These are phyloP conservation scores for Porites cylindrica DNA, from an alignment of 92 coral and sea anemone genomes.

Conservation along the genomic window DNA sequence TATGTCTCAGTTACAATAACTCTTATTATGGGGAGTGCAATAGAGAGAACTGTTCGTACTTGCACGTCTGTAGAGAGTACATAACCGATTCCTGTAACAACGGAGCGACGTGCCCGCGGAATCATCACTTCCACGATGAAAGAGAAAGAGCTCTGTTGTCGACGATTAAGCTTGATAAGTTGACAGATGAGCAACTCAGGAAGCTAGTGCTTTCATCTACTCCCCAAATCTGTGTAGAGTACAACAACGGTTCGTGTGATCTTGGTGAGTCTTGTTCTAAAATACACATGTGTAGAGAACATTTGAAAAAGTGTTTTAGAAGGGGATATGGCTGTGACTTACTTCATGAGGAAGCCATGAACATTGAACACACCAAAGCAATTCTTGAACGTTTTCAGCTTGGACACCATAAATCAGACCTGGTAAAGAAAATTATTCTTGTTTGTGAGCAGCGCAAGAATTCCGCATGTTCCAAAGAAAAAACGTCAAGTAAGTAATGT, in stretches of 20 bases:
- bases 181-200: conserved; percentile 62
- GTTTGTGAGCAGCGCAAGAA: conserved; percentile 51
- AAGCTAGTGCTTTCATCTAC: conserved; percentile 57
- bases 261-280: conserved; percentile 48
- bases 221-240: conserved; percentile 71
- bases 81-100: conserved; percentile 45
- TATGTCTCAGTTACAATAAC: conserved; percentile 53
- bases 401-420: conserved; percentile 14
- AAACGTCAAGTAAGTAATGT: not conserved
- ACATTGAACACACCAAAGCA: conserved; percentile 42
- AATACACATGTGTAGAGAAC: conserved; percentile 79
- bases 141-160: conserved; percentile 43
- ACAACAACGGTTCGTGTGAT: conserved; percentile 59
- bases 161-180: conserved; percentile 45
- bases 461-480: not conserved
- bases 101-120: conserved; percentile 62
- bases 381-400: conserved; percentile 47
- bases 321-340: conserved; percentile 51
- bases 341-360: conserved; percentile 67
- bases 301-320: conserved; percentile 62
- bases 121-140: conserved; percentile 46
- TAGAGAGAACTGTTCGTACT: conserved; percentile 43
- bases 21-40: conserved; percentile 35
- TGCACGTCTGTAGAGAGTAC: conserved; percentile 67
- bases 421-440: conserved; percentile 52